phyloP scores from a whole-genome alignment of 23 tunicate genomes.

The Trididemnum nubilum region DNA sequence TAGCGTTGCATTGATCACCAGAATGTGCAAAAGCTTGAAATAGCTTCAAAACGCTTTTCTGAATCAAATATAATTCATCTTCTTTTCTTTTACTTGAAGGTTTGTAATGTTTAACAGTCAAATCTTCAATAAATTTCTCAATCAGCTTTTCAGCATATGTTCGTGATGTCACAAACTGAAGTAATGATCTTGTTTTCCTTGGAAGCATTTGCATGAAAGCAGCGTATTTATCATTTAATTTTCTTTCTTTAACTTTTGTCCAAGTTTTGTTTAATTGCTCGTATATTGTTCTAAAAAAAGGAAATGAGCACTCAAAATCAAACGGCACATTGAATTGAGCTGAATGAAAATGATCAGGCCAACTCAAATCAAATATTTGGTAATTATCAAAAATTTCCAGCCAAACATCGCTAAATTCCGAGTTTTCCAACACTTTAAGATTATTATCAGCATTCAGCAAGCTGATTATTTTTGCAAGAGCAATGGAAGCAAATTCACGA shows the following conservation, averaged over 20 bases:
- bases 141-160: not conserved
- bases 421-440: constrained; percentile 22
- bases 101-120: constrained; percentile 21
- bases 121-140: constrained; percentile 19
- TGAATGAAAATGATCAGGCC: not conserved
- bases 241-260: constrained; percentile 5
- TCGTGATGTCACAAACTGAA: not conserved
- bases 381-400: not conserved
- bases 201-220: too few species aligned
- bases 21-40: not conserved
- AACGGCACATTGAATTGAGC: not conserved
- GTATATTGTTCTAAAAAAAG: not conserved
- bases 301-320: not conserved
- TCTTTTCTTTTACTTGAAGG: not conserved
- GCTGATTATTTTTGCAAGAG: constrained; percentile 48
- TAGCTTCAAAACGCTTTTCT: not conserved
- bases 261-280: constrained; percentile 22
- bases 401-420: not conserved
- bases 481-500: constrained; percentile 23
- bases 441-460: constrained; percentile 46
- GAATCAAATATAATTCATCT: not conserved
- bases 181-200: not conserved
- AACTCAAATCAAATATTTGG: not conserved
- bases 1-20: constrained; percentile 27
- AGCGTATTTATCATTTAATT: not conserved